phyloP scores from a whole-genome alignment of 2,888 invertebrate genomes.

The Caenorhabditis sp. region DNA sequence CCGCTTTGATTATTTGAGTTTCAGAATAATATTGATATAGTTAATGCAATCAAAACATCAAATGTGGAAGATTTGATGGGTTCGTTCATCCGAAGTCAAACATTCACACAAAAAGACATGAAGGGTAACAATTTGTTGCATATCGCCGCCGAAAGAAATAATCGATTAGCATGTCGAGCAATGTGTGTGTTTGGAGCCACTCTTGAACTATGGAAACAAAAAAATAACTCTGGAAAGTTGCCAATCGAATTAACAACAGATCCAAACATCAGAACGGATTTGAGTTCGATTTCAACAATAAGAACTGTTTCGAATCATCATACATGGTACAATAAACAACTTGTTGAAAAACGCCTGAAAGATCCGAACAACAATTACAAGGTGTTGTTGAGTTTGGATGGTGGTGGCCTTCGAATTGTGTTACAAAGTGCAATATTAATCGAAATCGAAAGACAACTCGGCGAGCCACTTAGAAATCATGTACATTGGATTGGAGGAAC shows the following conservation, averaged over 20 bases:
- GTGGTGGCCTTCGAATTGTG: slow-evolving; percentile 40
- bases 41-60: not conserved
- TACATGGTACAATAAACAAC: slow-evolving; percentile 19
- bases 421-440: slow-evolving; percentile 31
- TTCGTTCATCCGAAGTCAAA: slow-evolving; percentile 23
- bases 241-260: slow-evolving; percentile 36
- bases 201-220: slow-evolving; percentile 26
- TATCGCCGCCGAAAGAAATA: slow-evolving; percentile 20
- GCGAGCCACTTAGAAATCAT: slow-evolving; percentile 29
- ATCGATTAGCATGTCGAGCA: slow-evolving; percentile 16
- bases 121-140: slow-evolving; percentile 31
- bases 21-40: not conserved
- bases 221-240: slow-evolving; percentile 37
- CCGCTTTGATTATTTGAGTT: no score
- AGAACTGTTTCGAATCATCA: slow-evolving; percentile 14
- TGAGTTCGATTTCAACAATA: slow-evolving; percentile 18
- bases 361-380: slow-evolving; percentile 31
- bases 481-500: slow-evolving; percentile 52
- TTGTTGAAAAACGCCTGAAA: slow-evolving; percentile 25
- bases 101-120: slow-evolving; percentile 16
- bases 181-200: slow-evolving; percentile 18
- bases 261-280: slow-evolving; percentile 27
- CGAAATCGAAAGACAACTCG: slow-evolving; percentile 34
- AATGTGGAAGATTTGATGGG: slow-evolving; percentile 4
- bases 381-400: slow-evolving; percentile 46